A percentile compares a stretch with the other conserved stretches of the same genome.
Evolutionary conservation across 2,888 invertebrate species (phyloP).

Genomic region (Abrostola tripartita): DNA sequence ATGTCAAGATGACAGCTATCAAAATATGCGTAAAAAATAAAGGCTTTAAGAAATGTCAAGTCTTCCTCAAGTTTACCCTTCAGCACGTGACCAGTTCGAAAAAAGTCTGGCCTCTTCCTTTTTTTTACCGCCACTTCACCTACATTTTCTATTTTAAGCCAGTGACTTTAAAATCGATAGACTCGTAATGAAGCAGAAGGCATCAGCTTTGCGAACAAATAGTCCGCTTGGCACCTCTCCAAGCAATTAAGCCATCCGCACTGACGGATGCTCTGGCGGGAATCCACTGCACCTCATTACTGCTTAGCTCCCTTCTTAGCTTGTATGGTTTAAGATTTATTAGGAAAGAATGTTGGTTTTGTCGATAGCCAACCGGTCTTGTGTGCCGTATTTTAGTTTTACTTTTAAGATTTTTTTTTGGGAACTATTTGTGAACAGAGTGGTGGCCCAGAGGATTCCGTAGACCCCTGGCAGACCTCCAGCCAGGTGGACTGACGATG

Average conservation of each 20-base stretch:
- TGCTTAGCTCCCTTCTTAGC: slow-evolving; percentile 41
- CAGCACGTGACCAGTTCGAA: slow-evolving; percentile 2
- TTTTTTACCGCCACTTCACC: slow-evolving; percentile 30
- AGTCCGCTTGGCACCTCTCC: slow-evolving; percentile 64
- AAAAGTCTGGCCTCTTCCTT: slow-evolving; percentile 7
- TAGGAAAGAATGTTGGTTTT: slow-evolving; percentile 35
- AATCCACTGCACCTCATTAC: slow-evolving; percentile 48
- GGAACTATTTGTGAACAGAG: no score
- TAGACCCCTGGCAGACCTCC: no score
- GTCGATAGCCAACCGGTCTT: not conserved
- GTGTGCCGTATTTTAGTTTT: not conserved
- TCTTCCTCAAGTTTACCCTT: not conserved
- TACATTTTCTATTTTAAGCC: slow-evolving; percentile 45
- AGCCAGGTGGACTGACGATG: no score
- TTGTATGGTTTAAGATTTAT: slow-evolving; percentile 25
- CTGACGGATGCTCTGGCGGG: slow-evolving; percentile 53
- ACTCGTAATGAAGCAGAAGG: slow-evolving; percentile 56
- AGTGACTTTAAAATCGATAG: slow-evolving; percentile 50
- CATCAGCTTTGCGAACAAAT: slow-evolving; percentile 59
- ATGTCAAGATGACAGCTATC: no score
- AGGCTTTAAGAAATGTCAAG: no score
- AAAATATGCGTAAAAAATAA: no score
- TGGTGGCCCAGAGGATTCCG: no score
- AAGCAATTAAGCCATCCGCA: slow-evolving; percentile 66
- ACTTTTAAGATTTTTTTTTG: not conserved